Conservation (phyloP, 2,888 invertebrate species). For the Aphidoletes aphidimyza region DNA sequence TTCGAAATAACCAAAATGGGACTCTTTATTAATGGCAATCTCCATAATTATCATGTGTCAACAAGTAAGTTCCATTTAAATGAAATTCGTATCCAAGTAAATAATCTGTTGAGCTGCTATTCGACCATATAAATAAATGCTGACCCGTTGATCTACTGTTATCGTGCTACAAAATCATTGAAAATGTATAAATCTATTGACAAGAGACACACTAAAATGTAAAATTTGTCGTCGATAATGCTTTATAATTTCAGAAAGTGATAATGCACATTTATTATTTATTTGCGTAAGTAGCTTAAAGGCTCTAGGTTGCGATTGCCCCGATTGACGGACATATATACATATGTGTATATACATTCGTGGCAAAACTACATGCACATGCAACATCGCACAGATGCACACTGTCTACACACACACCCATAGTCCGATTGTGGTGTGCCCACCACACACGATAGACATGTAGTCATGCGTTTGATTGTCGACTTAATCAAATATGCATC, state of each 20-base stretch:
- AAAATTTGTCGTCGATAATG: not conserved
- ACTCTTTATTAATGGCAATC: too few relatives aligned
- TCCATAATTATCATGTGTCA: not conserved
- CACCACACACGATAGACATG: too few relatives aligned
- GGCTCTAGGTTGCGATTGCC: not conserved
- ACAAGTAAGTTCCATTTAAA: not conserved
- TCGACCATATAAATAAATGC: too few relatives aligned
- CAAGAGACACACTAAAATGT: not conserved
- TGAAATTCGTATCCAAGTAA: not conserved
- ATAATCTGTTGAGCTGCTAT: not conserved
- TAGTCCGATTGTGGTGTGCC: too few relatives aligned
- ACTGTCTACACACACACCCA: too few relatives aligned
- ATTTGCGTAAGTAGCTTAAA: conserved; percentile 5
- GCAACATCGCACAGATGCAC: too few relatives aligned
- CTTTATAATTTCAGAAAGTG: not conserved
- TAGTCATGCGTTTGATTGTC: not conserved
- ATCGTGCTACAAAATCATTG: not conserved
- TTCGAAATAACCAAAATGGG: too few relatives aligned
- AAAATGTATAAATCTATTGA: not conserved
- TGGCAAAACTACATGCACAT: too few relatives aligned
- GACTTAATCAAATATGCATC: not conserved
- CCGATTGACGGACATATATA: not conserved
- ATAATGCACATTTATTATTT: conserved; percentile 21
- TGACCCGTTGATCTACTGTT: too few relatives aligned
- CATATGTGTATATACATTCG: too few relatives aligned